These are phyloP conservation scores for Sebastes cheni DNA, from an alignment of 2,797 vertebrate species.

Conservation along the genomic window DNA sequence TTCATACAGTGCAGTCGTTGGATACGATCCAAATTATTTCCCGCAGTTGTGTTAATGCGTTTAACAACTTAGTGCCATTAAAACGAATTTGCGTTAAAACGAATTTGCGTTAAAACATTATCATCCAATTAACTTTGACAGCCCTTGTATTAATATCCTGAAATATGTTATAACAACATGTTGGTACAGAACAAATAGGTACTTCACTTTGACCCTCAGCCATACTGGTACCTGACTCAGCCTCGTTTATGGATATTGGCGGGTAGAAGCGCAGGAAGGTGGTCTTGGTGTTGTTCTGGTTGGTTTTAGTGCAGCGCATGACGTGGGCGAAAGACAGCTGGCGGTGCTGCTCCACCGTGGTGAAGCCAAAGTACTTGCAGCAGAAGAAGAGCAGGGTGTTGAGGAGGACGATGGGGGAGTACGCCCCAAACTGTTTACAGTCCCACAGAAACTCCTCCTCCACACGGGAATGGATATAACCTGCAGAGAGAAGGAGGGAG, in stretches of 20 bases:
- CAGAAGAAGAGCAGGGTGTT: conserved; percentile 98
- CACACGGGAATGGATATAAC: conserved; percentile 93
- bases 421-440: conserved; percentile 96
- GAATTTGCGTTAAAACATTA: too few relatives aligned
- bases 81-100: too few relatives aligned
- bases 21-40: too few relatives aligned
- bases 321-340: conserved; percentile 96
- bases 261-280: conserved; percentile 96
- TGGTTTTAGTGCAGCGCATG: conserved; percentile 92
- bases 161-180: not conserved
- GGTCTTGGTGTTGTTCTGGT: conserved; percentile 89
- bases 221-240: conserved; percentile 38
- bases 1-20: not conserved
- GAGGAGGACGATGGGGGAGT: conserved; percentile 96
- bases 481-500: conserved; percentile 63
- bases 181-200: not conserved
- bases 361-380: conserved; percentile 96
- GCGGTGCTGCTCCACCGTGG: conserved; percentile 91
- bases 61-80: too few relatives aligned
- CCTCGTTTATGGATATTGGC: conserved; percentile 84
- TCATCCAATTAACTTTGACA: too few relatives aligned
- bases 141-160: not conserved
- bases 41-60: too few relatives aligned
- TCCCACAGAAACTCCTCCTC: conserved; percentile 98
- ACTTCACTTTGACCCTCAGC: not conserved